These are phyloP conservation scores for Platycnemis pennipes DNA, from an alignment of 2,888 invertebrate genomes.

Conservation along the genomic window DNA sequence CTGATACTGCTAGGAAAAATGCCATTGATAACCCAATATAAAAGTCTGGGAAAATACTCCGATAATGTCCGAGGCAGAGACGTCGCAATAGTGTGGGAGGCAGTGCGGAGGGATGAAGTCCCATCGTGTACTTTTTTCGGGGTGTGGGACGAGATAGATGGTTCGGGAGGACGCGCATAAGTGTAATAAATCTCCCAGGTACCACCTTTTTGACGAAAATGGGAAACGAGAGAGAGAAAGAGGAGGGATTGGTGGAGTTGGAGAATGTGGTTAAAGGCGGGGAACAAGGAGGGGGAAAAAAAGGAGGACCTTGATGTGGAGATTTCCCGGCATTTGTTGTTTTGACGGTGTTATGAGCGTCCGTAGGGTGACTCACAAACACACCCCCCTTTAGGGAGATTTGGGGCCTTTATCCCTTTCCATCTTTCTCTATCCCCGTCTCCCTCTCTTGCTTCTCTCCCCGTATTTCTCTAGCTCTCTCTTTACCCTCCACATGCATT, in stretches of 20 bases:
- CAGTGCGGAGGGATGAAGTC: background rate
- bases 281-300: background rate
- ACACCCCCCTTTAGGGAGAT: background rate
- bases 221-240: background rate
- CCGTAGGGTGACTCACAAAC: background rate
- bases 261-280: no score
- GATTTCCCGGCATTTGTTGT: constrained; percentile 54
- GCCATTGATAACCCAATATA: constrained; percentile 60
- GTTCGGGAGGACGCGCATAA: background rate
- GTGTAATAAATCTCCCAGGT: constrained; percentile 35
- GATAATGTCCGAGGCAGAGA: constrained; percentile 28
- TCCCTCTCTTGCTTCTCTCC: background rate
- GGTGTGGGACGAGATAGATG: background rate
- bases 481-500: background rate
- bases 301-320: background rate
- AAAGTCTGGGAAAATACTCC: constrained; percentile 66
- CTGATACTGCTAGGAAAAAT: constrained; percentile 41
- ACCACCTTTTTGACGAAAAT: constrained; percentile 15
- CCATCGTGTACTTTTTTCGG: background rate
- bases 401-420: background rate
- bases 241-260: background rate
- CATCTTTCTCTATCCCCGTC: background rate
- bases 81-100: background rate
- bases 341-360: constrained; percentile 33
- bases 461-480: background rate